Evolutionary conservation across 2,888 invertebrate genomes (phyloP).

Genomic region (Netelia virgata): DNA sequence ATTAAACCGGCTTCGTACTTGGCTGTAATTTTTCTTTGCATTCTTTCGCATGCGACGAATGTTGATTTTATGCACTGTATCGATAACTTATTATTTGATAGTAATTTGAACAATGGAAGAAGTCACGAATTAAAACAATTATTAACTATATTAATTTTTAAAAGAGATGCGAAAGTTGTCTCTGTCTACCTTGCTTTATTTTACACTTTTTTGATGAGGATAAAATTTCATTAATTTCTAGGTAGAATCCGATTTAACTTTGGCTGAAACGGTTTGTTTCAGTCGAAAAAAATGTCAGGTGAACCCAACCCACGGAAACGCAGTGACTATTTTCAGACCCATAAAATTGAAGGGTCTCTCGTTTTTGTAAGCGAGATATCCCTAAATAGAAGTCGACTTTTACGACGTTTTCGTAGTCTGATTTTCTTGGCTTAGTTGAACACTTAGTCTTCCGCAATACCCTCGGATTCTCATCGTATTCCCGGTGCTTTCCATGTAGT

Average conservation of each 20-base stretch:
- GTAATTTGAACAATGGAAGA: background rate
- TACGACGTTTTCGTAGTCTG: conserved; percentile 19
- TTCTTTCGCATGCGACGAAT: conserved; percentile 27
- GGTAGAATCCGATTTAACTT: too few relatives aligned
- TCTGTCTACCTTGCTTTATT: background rate
- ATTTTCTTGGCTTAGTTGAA: conserved; percentile 42
- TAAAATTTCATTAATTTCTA: too few relatives aligned
- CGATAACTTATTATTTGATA: too few relatives aligned
- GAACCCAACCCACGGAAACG: background rate
- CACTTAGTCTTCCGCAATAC: conserved; percentile 59
- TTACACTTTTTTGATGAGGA: too few relatives aligned
- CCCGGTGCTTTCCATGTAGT: conserved; percentile 21
- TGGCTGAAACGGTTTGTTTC: too few relatives aligned
- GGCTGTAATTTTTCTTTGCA: conserved; percentile 3
- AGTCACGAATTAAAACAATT: too few relatives aligned
- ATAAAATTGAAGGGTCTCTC: background rate
- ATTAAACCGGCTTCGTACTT: conserved; percentile 1
- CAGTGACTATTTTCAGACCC: background rate
- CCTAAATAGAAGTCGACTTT: background rate
- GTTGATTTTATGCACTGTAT: conserved; percentile 1
- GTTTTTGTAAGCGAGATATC: conserved; percentile 6
- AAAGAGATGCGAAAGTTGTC: background rate
- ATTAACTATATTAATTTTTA: too few relatives aligned
- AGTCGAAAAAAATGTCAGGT: background rate
- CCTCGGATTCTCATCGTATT: conserved; percentile 38